phyloP scores from a whole-genome alignment of 2,888 invertebrate genomes.

The Melieria picta region DNA sequence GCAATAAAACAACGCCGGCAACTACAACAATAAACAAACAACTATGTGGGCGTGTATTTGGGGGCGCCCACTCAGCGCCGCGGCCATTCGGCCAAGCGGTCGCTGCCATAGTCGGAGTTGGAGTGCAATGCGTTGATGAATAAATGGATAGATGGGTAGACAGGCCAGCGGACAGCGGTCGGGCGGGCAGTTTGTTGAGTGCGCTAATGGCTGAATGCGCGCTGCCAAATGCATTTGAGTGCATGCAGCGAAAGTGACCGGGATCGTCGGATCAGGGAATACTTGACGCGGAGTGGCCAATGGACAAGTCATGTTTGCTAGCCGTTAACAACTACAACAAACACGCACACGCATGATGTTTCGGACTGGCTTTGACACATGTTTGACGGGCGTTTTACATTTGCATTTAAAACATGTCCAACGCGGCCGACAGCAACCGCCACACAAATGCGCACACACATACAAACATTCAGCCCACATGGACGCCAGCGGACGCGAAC shows the following conservation, averaged over 20 bases:
- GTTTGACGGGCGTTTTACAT: constrained; percentile 11
- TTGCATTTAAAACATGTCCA: neutral
- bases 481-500: too few relatives aligned
- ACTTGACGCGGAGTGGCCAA: neutral
- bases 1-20: too few relatives aligned
- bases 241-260: neutral
- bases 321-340: constrained; percentile 6
- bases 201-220: too few relatives aligned
- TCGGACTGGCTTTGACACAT: constrained; percentile 10
- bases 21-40: neutral
- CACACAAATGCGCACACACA: neutral
- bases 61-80: constrained; percentile 6
- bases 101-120: too few relatives aligned
- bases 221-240: neutral
- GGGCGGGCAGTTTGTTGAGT: too few relatives aligned
- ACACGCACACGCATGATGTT: neutral
- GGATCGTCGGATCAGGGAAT: constrained; percentile 4
- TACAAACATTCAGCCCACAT: neutral
- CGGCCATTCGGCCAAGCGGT: too few relatives aligned
- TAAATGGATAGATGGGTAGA: too few relatives aligned
- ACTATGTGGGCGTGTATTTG: constrained; percentile 3
- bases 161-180: too few relatives aligned
- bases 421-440: too few relatives aligned
- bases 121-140: too few relatives aligned
- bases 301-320: constrained; percentile 13